A percentile compares a stretch with the other conserved stretches of the same genome.
Conservation (phyloP, 2,113 vertebrate genomes). For the Zosterops pallidus region DNA sequence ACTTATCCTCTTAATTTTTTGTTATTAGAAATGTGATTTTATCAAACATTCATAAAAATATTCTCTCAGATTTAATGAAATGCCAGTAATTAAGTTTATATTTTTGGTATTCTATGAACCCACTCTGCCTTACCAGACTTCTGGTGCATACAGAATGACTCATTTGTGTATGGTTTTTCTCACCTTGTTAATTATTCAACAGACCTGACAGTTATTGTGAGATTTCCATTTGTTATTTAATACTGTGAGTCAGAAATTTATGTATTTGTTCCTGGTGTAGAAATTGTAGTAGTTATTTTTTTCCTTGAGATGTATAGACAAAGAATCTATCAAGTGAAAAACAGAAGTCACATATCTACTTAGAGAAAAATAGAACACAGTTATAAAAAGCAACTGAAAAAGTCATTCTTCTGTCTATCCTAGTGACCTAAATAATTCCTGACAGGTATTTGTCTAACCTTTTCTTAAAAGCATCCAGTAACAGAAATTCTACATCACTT, state of each 20-base stretch:
- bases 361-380: neutral
- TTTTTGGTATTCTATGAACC: constrained; percentile 4
- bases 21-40: constrained; percentile 23
- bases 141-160: neutral
- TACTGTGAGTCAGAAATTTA: neutral
- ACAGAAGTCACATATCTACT: neutral
- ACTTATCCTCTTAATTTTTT: constrained; percentile 6
- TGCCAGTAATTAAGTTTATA: constrained; percentile 23
- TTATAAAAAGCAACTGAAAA: constrained; percentile 1
- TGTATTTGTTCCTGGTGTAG: neutral
- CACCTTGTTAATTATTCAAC: constrained; percentile 30
- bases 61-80: neutral
- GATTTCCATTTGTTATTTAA: constrained; percentile 9
- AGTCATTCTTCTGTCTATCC: constrained; percentile 14
- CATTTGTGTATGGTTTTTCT: constrained; percentile 5
- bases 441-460: constrained; percentile 42
- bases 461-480: constrained; percentile 20
- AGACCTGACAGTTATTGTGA: neutral
- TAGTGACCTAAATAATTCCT: constrained; percentile 32
- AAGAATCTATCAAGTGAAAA: neutral
- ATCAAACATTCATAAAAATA: neutral
- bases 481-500: constrained; percentile 24
- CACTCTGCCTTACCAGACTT: neutral
- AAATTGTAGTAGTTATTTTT: neutral
- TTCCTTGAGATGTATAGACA: neutral